A percentile compares a stretch with the other conserved stretches of the same genome.
phyloP scores from a whole-genome alignment of 2,113 vertebrate genomes.

The Larimichthys polyactis region DNA sequence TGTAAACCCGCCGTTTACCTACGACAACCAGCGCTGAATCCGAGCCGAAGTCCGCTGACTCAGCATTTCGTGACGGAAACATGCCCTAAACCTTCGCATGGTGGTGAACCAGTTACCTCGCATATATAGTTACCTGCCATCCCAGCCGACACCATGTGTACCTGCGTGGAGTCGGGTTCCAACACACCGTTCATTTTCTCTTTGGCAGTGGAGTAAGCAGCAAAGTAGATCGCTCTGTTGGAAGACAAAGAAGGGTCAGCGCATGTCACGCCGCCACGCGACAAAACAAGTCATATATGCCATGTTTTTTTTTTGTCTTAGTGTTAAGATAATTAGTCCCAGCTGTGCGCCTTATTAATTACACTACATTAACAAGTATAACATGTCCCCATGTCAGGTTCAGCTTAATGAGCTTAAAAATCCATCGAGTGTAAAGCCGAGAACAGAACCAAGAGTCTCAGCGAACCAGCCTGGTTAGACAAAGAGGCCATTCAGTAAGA shows the following conservation, averaged over 20 bases:
- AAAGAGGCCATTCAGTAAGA: constrained; percentile 1
- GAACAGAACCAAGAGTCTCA: constrained; percentile 15
- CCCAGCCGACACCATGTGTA: constrained; percentile 97
- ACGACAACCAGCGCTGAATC: background rate
- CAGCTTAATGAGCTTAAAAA: constrained; percentile 38
- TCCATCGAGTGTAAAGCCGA: constrained; percentile 8
- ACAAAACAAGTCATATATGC: background rate
- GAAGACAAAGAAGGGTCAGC: background rate
- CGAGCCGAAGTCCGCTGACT: background rate
- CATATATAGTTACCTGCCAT: constrained; percentile 90
- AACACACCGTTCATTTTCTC: constrained; percentile 92
- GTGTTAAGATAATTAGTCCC: constrained; percentile 25
- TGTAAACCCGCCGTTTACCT: background rate
- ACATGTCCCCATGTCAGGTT: constrained; percentile 21
- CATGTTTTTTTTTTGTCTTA: constrained; percentile 26
- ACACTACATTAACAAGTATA: constrained; percentile 15
- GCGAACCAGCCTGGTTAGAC: constrained; percentile 18
- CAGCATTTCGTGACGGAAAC: constrained; percentile 11
- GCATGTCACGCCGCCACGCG: background rate
- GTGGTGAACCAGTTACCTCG: background rate
- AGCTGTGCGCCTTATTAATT: constrained; percentile 33
- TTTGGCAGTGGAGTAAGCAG: constrained; percentile 96
- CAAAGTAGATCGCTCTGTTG: constrained; percentile 97
- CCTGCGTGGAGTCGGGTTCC: constrained; percentile 93
- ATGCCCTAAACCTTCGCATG: background rate